These are phyloP conservation scores for Cantharis flavilabris DNA, from an alignment of 2,888 invertebrate species.

Conservation along the genomic window DNA sequence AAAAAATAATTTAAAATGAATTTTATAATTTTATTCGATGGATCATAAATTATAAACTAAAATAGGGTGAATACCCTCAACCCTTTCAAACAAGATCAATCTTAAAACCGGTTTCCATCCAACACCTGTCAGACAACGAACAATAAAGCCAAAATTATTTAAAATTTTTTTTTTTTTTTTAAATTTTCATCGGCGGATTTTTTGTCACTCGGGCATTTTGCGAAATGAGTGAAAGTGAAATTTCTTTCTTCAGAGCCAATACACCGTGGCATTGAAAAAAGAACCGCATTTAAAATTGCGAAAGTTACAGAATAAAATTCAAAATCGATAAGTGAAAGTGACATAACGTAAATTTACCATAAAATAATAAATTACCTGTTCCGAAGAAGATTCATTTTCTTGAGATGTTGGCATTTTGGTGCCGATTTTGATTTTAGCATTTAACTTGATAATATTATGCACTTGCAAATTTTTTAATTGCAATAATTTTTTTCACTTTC, in stretches of 20 bases:
- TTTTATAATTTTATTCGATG: background rate
- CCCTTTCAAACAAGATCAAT: background rate
- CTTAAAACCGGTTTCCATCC: background rate
- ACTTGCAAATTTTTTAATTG: background rate
- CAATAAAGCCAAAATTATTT: background rate
- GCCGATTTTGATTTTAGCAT: conserved; percentile 1
- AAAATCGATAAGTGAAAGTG: conserved; percentile 3
- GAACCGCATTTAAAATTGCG: background rate
- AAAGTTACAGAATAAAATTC: background rate
- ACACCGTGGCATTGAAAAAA: background rate
- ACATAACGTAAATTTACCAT: background rate
- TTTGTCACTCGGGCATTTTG: background rate
- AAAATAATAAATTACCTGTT: conserved; percentile 10
- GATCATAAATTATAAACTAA: background rate
- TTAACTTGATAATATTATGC: background rate
- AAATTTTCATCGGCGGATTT: background rate
- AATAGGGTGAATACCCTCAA: background rate
- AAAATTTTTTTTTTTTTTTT: background rate
- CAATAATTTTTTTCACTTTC: background rate
- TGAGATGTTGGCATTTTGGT: conserved; percentile 16
- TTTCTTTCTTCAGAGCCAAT: background rate
- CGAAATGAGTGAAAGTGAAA: background rate
- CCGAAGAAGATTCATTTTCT: background rate
- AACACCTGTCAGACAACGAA: background rate
- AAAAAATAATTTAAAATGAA: no score